phyloP scores from a whole-genome alignment of 53 echinoderm and acorn worm species.

The Henricia sp. region DNA sequence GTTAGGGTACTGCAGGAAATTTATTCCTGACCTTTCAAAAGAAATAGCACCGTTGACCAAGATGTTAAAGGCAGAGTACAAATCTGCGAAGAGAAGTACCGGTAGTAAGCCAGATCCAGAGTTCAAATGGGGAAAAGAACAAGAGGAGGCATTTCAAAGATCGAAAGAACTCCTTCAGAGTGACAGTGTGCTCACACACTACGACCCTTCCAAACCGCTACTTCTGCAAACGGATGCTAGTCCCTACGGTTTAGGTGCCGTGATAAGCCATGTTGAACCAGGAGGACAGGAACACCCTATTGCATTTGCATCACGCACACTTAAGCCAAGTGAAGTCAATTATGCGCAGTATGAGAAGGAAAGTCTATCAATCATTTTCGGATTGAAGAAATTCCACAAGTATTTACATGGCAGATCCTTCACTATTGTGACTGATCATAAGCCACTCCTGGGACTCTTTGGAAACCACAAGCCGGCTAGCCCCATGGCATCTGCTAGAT shows the following conservation, averaged over 20 bases:
- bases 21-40: conserved; percentile 29
- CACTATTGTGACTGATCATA: no score
- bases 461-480: no score
- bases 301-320: neutral
- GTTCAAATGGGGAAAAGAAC: conserved; percentile 60
- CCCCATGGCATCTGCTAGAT: no score
- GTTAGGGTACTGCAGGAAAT: conserved; percentile 53
- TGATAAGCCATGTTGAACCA: no score
- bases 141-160: conserved; percentile 32
- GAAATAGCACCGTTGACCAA: conserved; percentile 39
- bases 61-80: conserved; percentile 54
- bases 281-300: no score
- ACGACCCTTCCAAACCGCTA: conserved; percentile 32
- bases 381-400: no score
- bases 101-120: conserved; percentile 13
- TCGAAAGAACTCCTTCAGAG: conserved; percentile 5
- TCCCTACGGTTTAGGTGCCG: neutral
- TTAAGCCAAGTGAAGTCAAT: neutral
- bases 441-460: no score
- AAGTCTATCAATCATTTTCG: no score
- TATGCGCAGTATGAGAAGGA: no score
- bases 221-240: conserved; percentile 25
- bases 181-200: conserved; percentile 25
- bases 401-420: no score
- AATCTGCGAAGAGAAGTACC: neutral